These are phyloP conservation scores for Phyllotis vaccarum DNA, from an alignment of 2,797 vertebrate genomes.

Conservation along the genomic window DNA sequence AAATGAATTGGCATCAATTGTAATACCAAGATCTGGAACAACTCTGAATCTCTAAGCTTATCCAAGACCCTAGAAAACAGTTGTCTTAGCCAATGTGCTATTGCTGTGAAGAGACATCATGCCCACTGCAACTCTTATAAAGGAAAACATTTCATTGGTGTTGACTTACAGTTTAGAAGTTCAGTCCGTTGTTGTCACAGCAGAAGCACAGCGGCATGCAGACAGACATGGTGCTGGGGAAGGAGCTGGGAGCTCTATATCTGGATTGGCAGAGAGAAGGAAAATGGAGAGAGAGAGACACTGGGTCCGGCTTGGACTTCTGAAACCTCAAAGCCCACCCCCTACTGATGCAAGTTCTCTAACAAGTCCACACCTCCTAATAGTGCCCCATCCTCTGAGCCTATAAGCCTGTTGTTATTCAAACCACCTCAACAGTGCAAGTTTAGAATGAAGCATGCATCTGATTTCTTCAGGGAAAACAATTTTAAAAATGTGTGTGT, in stretches of 20 bases:
- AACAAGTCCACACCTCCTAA: not conserved
- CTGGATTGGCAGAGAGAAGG: not conserved
- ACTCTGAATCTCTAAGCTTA: not conserved
- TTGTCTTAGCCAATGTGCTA: not conserved
- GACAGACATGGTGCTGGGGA: not conserved
- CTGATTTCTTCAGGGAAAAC: slow-evolving; percentile 39
- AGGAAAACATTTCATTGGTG: not conserved
- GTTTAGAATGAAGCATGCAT: not conserved
- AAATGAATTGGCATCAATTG: slow-evolving; percentile 20
- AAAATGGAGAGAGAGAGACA: not conserved
- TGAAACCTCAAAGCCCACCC: not conserved
- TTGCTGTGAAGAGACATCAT: not conserved
- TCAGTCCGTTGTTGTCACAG: not conserved
- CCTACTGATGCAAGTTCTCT: not conserved
- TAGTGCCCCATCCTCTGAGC: not conserved
- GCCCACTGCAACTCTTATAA: not conserved
- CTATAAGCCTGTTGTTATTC: not conserved
- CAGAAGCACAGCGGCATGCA: not conserved
- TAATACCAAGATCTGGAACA: not conserved
- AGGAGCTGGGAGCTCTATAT: not conserved
- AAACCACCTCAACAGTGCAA: not conserved
- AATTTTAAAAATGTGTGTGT: not conserved
- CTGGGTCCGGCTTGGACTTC: not conserved
- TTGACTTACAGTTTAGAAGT: not conserved
- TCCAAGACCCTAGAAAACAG: not conserved